A percentile compares a stretch with the other conserved stretches of the same genome.
Evolutionary conservation across 2,888 invertebrate species (phyloP).

Genomic region (Mythimna impura): DNA sequence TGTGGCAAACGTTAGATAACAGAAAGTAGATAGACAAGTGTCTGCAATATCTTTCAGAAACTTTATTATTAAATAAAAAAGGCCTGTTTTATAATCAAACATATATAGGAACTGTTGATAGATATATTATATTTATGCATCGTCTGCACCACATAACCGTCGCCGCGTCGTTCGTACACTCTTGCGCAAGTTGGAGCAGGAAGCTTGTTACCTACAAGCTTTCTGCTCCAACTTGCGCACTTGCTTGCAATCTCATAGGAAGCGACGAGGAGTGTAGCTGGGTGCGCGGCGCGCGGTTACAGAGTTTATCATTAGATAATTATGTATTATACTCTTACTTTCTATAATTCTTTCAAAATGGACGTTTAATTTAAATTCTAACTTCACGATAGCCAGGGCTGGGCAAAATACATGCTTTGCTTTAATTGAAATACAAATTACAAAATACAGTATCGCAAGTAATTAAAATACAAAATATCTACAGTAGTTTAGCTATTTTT

Average conservation of each 20-base stretch:
- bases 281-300: not conserved
- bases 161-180: not conserved
- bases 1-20: constrained; percentile 11
- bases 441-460: too few species aligned
- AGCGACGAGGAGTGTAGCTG: not conserved
- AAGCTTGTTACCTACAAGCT: too few species aligned
- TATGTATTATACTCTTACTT: not conserved
- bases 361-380: not conserved
- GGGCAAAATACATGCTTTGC: too few species aligned
- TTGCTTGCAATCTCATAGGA: constrained; percentile 20
- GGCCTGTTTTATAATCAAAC: constrained; percentile 12
- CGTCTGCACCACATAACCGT: constrained; percentile 5
- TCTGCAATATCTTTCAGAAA: not conserved
- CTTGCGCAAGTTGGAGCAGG: constrained; percentile 31
- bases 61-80: not conserved
- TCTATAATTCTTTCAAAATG: not conserved
- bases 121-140: not conserved
- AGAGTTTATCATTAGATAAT: not conserved
- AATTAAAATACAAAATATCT: too few species aligned
- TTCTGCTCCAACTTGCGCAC: too few species aligned
- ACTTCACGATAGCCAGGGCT: not conserved
- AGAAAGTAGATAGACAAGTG: constrained; percentile 27
- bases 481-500: too few species aligned
- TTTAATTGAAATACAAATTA: too few species aligned
- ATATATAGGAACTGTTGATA: not conserved